A percentile compares a stretch with the other conserved stretches of the same genome.
Evolutionary conservation across 2,888 invertebrate species (phyloP).

Genomic region (Oeneis ivallda): DNA sequence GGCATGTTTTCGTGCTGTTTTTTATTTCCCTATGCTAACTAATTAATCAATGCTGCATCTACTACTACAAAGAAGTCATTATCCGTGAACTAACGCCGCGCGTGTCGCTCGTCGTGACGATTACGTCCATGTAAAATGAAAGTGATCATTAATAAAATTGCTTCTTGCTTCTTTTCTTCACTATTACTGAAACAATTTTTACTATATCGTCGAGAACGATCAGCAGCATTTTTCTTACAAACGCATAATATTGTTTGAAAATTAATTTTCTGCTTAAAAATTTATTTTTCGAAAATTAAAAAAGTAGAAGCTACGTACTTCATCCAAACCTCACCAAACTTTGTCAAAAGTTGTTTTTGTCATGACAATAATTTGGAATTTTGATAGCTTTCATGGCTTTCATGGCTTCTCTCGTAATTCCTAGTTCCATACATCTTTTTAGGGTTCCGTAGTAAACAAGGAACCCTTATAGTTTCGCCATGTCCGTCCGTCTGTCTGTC

Average conservation of each 20-base stretch:
- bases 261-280: no score
- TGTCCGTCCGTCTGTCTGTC: no score
- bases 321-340: no score
- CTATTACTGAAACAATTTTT: conserved; percentile 26
- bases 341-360: no score
- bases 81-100: conserved; percentile 34
- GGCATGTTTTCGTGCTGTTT: conserved; percentile 26
- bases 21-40: conserved; percentile 34
- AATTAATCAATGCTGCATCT: conserved; percentile 34
- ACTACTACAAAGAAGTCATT: conserved; percentile 36
- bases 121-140: conserved; percentile 36
- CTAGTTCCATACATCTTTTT: no score
- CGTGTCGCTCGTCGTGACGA: conserved; percentile 29
- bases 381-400: no score
- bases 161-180: conserved; percentile 21
- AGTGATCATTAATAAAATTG: conserved; percentile 34
- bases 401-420: no score
- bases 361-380: no score
- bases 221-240: background rate
- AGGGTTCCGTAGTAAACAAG: no score
- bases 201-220: background rate
- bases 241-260: background rate
- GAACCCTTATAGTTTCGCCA: no score
- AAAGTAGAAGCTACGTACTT: no score
- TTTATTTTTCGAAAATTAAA: no score